Conservation (phyloP, 2,797 vertebrate species). For the Tenualosa thibaudeaui region DNA sequence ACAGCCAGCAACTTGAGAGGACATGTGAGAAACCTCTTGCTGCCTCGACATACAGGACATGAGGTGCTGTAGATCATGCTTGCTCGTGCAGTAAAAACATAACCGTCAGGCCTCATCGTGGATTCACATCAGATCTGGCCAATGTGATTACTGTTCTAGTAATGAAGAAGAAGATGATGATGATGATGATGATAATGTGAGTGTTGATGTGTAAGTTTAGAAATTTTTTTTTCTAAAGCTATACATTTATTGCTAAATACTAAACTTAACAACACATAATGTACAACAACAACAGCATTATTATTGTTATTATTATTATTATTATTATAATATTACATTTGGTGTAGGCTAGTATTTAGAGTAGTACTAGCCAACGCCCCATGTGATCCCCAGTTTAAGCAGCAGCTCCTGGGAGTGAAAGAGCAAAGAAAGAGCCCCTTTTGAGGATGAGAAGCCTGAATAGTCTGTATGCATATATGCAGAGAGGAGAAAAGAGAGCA, state of each 20-base stretch:
- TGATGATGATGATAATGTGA: neutral
- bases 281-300: too few species aligned
- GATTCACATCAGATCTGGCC: neutral
- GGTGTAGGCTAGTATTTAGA: too few species aligned
- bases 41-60: neutral
- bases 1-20: neutral
- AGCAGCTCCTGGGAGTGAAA: neutral
- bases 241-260: too few species aligned
- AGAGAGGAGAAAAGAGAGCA: too few species aligned
- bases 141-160: neutral
- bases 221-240: too few species aligned
- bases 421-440: neutral
- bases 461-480: neutral
- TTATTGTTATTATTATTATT: too few species aligned
- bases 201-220: neutral
- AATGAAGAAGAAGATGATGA: neutral
- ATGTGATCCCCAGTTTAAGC: neutral
- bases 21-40: neutral
- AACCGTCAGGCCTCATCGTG: neutral
- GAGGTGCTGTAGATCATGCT: neutral
- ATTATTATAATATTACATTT: too few species aligned
- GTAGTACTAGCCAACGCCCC: neutral
- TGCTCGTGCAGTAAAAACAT: neutral
- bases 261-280: too few species aligned
- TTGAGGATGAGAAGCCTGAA: neutral